Conservation (phyloP, 2,797 vertebrate genomes). For the Cichlasoma orientale region DNA sequence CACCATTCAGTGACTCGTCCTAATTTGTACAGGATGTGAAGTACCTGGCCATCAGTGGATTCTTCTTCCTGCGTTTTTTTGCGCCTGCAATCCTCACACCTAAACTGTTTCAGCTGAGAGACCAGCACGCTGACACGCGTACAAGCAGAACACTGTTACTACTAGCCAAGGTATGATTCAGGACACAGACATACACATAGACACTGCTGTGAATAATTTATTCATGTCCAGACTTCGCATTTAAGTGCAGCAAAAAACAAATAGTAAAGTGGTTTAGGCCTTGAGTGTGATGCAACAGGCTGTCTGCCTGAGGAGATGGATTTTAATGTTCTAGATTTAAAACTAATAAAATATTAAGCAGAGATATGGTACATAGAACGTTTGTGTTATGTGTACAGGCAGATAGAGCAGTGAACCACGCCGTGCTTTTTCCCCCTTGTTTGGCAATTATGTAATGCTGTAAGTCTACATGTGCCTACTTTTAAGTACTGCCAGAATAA, state of each 20-base stretch:
- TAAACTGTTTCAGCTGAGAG: slow-evolving; percentile 90
- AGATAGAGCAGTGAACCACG: neutral
- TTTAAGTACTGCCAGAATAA: neutral
- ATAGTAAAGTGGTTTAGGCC: neutral
- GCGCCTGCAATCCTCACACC: slow-evolving; percentile 90
- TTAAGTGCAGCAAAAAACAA: slow-evolving; percentile 23
- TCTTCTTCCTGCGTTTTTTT: slow-evolving; percentile 92
- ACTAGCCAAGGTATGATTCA: slow-evolving; percentile 86
- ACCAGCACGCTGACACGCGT: slow-evolving; percentile 88
- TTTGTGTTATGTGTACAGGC: neutral
- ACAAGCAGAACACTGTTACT: slow-evolving; percentile 89
- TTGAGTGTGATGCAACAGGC: neutral
- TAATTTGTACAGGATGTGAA: slow-evolving; percentile 83
- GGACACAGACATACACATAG: slow-evolving; percentile 23
- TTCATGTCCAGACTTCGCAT: slow-evolving; percentile 40
- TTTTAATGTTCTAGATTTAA: slow-evolving; percentile 7
- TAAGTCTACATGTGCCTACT: neutral
- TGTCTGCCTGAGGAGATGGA: neutral
- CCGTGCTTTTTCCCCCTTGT: neutral
- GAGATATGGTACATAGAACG: neutral
- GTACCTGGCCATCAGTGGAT: slow-evolving; percentile 90
- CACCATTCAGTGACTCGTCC: neutral
- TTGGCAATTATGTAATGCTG: neutral
- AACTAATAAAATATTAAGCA: slow-evolving; percentile 18
- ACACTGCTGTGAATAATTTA: slow-evolving; percentile 34